Evolutionary conservation across 2,113 vertebrate genomes (phyloP), one percentile per base, ranked within the genome.

Genomic region (Aramus guarauna): DNA sequence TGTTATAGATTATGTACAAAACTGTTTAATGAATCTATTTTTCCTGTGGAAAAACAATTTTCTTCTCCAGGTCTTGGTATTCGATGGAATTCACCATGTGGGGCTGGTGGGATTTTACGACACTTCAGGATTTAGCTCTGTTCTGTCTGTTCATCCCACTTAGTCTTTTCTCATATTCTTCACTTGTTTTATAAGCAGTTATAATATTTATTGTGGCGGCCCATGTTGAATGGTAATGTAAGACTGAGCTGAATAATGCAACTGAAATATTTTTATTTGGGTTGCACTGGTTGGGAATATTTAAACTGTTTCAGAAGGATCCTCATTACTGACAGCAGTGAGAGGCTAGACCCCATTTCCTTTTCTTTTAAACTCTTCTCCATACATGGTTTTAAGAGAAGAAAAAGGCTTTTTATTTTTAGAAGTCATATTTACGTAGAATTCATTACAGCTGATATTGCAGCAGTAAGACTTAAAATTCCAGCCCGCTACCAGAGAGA

Each of bases 381-480:
- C 64, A 6, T 45, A 24, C 12, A 0, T 56, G 68, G 15, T 64
- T 94, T 94, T 95, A 94, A 79, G 86, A 45, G 74, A 85, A 73
- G 77, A 85, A 89, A 93, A 93, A 85, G n/a, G 52, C 59, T 80
- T 84, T 88, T 86, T 93, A 59, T 84, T 94, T 96, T 95, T 92
- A 82, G 77, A 69, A 96, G 91, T 81, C 69, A 4, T 87, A 78
- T 95, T 95, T 94, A 94, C 5, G 4, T 85, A 73, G 91, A 85
- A 95, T 96, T 93, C 97, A 87, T 95, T 94, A 94, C 58, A 72
- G 69, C 87, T 71, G 76, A 60, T 92, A 78, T 13, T 81, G 91
- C 91, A 82, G 86, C 89, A 78, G 94, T 95, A 96, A 60, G 91
- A 87, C 96, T 97, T 94, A 95, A 95, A 94, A 96, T 94, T 95